phyloP scores from a whole-genome alignment of 2,888 invertebrate species.

The Asteroscopus sphinx region DNA sequence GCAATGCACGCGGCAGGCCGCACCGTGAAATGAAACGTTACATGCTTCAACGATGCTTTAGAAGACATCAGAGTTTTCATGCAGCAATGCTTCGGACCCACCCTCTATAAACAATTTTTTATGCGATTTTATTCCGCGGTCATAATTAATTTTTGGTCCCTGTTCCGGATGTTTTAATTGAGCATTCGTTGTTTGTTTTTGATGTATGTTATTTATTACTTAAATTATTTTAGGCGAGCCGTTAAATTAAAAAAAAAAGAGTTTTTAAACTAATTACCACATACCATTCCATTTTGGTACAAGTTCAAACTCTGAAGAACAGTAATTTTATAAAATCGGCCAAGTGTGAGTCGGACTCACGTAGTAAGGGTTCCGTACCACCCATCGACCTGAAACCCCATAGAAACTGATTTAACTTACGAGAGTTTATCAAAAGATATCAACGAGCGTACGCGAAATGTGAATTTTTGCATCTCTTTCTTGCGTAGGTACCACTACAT shows the following conservation, averaged over 20 bases:
- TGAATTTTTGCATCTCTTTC: no score
- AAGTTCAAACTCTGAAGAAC: no score
- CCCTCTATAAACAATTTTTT: constrained; percentile 52
- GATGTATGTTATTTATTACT: constrained; percentile 37
- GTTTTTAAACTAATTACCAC: neutral
- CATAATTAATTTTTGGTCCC: constrained; percentile 54
- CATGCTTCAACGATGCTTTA: constrained; percentile 72
- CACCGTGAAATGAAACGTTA: constrained; percentile 84
- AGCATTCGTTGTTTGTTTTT: constrained; percentile 46
- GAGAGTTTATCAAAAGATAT: no score
- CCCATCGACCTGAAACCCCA: no score
- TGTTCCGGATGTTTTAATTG: constrained; percentile 59
- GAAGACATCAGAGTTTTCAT: constrained; percentile 67
- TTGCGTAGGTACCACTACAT: no score
- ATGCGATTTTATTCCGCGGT: constrained; percentile 41
- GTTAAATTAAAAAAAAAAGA: constrained; percentile 10
- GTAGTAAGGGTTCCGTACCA: no score
- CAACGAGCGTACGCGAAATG: no score
- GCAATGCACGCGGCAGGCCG: constrained; percentile 70
- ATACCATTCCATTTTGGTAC: no score
- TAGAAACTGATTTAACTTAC: no score
- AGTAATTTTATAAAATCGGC: no score
- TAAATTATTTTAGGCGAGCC: constrained; percentile 7
- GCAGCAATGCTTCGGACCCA: constrained; percentile 54
- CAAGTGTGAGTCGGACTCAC: no score